Evolutionary conservation across 2,797 vertebrate genomes (phyloP), one percentile per base, ranked within the genome.

Genomic region (Calcarius lapponicus): DNA sequence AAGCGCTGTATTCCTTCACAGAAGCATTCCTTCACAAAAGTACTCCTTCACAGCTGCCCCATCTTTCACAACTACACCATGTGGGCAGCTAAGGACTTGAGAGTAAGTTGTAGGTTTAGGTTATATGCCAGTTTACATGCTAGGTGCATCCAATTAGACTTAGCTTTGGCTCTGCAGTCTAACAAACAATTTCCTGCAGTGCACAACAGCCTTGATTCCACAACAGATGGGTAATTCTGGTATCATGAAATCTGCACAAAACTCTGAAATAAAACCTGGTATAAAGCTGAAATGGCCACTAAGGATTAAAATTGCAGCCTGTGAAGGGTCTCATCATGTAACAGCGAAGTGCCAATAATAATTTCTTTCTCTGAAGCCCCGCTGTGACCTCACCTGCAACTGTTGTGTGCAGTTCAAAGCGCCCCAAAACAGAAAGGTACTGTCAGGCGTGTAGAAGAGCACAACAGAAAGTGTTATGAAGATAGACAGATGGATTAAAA

Each of bases 1-100:
- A 88, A 25, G 2, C 0, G 0, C 13, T 43, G 7, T 36, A 40
- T 9, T 45, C 45, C 34, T 25, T 43, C 24, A 6, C 17, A 65
- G 19, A 78, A 29, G 3, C 31, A 72, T 9, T 48, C 14, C 22
- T 62, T 40, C 21, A 3, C 13, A 43, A 36, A 65, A 56, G 5
- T 13, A 32, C 31, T 65, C 31, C 12, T 54, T 60, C 22, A 3
- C 17, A 56, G 8, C 25, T 75, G 25, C 2, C 4, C 17, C 0
- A 1, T 9, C 26, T 51, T 53, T 51, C 21, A 3, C 12, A 54
- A 5, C 22, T 75, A 26, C 2, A 6, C 13, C 0, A 1, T 13
- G 14, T 10, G 28, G 47, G 25, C 6, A 38, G 14, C 24, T 69
- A 17, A 76, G 38, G 47, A 42, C 47, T 18, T 26, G 10, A 26